phyloP scores from a whole-genome alignment of 2,113 vertebrate genomes.

The Orcinus orca region DNA sequence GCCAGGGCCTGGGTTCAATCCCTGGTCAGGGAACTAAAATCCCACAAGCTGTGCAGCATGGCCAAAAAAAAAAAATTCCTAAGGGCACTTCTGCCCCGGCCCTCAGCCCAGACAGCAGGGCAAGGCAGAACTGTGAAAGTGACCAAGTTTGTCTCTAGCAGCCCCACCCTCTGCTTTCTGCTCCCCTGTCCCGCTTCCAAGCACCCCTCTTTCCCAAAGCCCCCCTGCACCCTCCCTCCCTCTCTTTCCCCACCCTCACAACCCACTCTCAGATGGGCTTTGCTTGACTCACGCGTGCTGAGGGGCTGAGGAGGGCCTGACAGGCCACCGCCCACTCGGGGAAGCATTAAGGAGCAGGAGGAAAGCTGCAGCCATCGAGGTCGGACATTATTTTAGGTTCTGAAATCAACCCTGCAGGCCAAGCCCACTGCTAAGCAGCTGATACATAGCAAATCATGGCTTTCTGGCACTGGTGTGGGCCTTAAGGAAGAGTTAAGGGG shows the following conservation, averaged over 20 bases:
- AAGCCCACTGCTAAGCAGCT: no score
- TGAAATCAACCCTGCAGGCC: neutral
- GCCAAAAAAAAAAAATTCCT: neutral
- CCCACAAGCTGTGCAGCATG: neutral
- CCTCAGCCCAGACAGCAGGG: neutral
- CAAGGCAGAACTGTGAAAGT: neutral
- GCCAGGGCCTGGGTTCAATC: neutral
- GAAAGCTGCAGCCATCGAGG: neutral
- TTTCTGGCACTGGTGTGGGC: neutral
- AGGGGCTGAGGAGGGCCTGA: neutral
- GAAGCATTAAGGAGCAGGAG: neutral
- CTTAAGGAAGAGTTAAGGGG: neutral
- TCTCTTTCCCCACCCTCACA: neutral
- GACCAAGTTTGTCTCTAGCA: neutral
- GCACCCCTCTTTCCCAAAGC: neutral
- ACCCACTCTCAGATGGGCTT: neutral
- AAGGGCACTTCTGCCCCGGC: neutral
- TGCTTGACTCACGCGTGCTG: neutral
- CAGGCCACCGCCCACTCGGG: neutral
- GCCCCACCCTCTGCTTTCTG: neutral
- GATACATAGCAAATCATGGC: neutral
- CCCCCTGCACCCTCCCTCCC: neutral
- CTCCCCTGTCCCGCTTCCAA: neutral
- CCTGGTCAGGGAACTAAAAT: neutral
- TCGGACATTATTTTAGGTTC: neutral